Percentiles rank a stretch among this genome's conserved stretches.
These are phyloP conservation scores for rat (Rattus norvegicus) DNA, from an alignment of 2,113 vertebrate species.

Conservation along the genomic window GRCr8 NC_086027.1:23219501-23220000, in stretches of 20 bases:
- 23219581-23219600: neutral
- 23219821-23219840: slow-evolving; percentile 54
- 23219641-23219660: neutral
- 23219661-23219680: neutral
- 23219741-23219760: neutral
- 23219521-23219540: neutral
- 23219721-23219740: neutral
- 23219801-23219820: slow-evolving; percentile 25
- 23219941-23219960: slow-evolving; percentile 8
- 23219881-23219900: slow-evolving; percentile 34
- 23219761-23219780: neutral
- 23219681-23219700: neutral
- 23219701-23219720: neutral
- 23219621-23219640: neutral
- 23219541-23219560: neutral
- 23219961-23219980: neutral
- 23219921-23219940: neutral
- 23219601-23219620: neutral
- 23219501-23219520: slow-evolving; percentile 6
- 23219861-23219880: neutral
- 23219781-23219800: neutral
- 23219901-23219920: neutral
- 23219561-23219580: neutral
- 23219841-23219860: neutral
- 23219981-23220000: neutral